phyloP scores from a whole-genome alignment of 1,140 invertebrate species.

The Meloidogyne hapla region DNA sequence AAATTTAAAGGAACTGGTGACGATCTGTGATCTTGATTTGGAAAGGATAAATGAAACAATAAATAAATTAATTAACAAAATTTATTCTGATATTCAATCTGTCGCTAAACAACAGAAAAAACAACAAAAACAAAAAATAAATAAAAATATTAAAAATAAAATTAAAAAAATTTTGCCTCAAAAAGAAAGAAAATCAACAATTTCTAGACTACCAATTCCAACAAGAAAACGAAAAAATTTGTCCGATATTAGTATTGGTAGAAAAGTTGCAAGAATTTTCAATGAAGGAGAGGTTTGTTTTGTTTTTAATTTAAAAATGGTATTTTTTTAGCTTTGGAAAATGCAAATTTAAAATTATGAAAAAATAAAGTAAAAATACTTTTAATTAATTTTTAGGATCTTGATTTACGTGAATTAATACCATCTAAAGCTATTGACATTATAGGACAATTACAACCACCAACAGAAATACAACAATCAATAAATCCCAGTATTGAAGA shows the following conservation, averaged over 20 bases:
- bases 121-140: not conserved
- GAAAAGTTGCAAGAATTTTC: not conserved
- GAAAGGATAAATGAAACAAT: not conserved
- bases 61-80: not conserved
- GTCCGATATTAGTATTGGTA: not conserved
- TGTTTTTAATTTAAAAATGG: no score
- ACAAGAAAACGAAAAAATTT: not conserved
- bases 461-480: not conserved
- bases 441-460: not conserved
- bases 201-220: not conserved
- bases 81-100: not conserved
- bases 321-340: no score
- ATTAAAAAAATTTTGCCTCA: not conserved
- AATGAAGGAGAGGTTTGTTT: not conserved
- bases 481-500: not conserved
- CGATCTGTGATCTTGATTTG: not conserved
- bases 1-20: not conserved
- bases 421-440: not conserved
- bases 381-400: not conserved
- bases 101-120: not conserved
- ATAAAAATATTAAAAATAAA: not conserved
- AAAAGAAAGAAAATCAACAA: not conserved
- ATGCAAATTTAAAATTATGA: no score
- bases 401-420: not conserved
- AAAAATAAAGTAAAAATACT: no score